Conservation (phyloP, 1,140 invertebrate species). For the Portunus trituberculatus region DNA sequence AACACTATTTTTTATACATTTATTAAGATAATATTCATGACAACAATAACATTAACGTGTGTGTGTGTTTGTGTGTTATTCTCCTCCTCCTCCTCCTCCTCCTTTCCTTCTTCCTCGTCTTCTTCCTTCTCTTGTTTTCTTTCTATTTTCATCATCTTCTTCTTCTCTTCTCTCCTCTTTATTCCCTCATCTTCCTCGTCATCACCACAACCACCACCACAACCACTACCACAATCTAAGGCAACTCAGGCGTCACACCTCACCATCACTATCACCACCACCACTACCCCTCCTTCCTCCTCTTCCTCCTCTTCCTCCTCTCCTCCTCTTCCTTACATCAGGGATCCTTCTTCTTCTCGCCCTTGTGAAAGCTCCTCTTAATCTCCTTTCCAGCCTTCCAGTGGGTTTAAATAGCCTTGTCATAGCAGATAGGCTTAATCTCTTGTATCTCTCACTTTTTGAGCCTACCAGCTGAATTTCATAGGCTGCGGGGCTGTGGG, state of each 20-base stretch:
- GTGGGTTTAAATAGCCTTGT: slow-evolving; percentile 55
- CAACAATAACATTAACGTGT: no score
- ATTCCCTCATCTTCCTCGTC: background rate
- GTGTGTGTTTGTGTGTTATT: background rate
- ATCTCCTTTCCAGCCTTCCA: slow-evolving; percentile 38
- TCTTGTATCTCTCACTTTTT: background rate
- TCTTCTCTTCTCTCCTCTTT: no score
- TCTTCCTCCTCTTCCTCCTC: background rate
- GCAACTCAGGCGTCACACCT: no score
- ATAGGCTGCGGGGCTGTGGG: slow-evolving; percentile 45
- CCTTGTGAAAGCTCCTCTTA: background rate
- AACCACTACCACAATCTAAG: no score
- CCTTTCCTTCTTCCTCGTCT: background rate
- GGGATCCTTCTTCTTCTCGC: slow-evolving; percentile 34
- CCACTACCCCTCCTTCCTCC: background rate
- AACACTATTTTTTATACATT: no score
- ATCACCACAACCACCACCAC: no score
- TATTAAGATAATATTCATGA: no score
- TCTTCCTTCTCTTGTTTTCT: background rate
- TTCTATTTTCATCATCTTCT: background rate
- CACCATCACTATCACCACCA: background rate
- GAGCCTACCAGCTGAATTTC: slow-evolving; percentile 44
- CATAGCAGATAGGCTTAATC: slow-evolving; percentile 43
- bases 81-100: background rate
- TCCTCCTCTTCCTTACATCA: background rate